phyloP scores from a whole-genome alignment of 2,797 vertebrate genomes.

The Acanthornis magna region DNA sequence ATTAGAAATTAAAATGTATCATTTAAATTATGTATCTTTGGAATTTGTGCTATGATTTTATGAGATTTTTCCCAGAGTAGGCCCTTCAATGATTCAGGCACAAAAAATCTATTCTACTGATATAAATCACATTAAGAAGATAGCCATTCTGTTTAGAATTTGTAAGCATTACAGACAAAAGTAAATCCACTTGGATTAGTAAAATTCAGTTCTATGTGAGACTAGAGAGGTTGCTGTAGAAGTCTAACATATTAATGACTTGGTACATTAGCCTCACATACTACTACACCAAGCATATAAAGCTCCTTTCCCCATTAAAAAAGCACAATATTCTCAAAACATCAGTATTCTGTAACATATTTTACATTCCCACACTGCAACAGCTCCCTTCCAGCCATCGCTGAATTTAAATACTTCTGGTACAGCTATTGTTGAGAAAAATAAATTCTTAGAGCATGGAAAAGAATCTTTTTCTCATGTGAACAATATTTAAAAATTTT shows the following conservation, averaged over 20 bases:
- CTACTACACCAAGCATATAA: not conserved
- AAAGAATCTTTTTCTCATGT: not conserved
- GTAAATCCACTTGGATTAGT: not conserved
- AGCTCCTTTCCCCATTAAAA: not conserved
- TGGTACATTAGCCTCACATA: not conserved
- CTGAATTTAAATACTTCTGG: not conserved
- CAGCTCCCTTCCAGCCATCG: not conserved
- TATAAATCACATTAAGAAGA: not conserved
- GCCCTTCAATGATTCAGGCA: not conserved
- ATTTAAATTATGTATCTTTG: not conserved
- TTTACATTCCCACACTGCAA: not conserved
- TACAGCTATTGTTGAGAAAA: slow-evolving; percentile 4
- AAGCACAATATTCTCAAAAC: not conserved
- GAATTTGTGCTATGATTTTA: not conserved
- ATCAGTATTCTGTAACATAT: not conserved
- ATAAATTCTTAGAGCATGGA: not conserved
- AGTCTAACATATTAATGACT: not conserved
- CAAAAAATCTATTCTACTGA: not conserved
- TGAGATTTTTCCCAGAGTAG: slow-evolving; percentile 1
- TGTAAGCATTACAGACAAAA: not conserved
- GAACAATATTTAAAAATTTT: slow-evolving; percentile 1
- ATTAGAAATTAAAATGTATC: not conserved
- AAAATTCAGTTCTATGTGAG: not conserved
- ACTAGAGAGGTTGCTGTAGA: slow-evolving; percentile 14
- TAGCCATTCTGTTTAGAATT: slow-evolving; percentile 11